Evolutionary conservation across 35 echinoderm and acorn worm species (phyloP), one percentile per base, ranked within the genome.

Genomic region (Ophioderma brevispina): DNA sequence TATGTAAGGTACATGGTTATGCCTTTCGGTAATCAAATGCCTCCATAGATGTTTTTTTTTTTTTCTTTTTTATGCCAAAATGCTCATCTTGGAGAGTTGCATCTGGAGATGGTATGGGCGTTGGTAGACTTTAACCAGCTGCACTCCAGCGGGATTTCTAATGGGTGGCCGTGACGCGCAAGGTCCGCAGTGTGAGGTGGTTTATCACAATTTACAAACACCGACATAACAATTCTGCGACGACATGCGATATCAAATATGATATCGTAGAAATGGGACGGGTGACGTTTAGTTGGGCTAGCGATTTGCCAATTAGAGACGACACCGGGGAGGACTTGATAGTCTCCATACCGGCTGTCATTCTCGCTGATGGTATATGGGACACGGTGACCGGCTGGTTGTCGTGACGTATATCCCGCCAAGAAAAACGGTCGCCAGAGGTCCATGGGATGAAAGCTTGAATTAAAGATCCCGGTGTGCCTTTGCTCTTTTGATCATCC

Each of bases 401-500:
- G 21, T 79, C 87, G 37, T 38, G 89, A 3, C 34, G 25, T 0
- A 94, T 0, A 33, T 63, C 34, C 32, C 49, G 0, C 82, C 92
- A 94, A 39, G 85, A 80, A 6, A 38, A 38, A 33, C 91, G n/a
- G n/a, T 42, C 40, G 55, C 41, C 1, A 95, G 21, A 0, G 15
- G 14, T 0, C n/a, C 52, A n/a, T n/a, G n/a, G 55, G 91, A 86
- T 13, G 93, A 88, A 6, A 31, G 13, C 83, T 95, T 40, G 78
- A 95, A 95, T 0, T n/a, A n/a, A n/a, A n/a, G n/a, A n/a, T 91
- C 83, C 1, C 32, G 19, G 23, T 41, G n/a, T 78, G 87, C 85
- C 38, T 88, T 95, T 14, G 49, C 70, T 18, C 37, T 86, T 38
- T 52, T 52, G 8, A 52, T 8, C 46, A 11, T 52, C 46, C 21